Conservation (phyloP, 2,888 invertebrate genomes). For the Leptinotarsa juncta region DNA sequence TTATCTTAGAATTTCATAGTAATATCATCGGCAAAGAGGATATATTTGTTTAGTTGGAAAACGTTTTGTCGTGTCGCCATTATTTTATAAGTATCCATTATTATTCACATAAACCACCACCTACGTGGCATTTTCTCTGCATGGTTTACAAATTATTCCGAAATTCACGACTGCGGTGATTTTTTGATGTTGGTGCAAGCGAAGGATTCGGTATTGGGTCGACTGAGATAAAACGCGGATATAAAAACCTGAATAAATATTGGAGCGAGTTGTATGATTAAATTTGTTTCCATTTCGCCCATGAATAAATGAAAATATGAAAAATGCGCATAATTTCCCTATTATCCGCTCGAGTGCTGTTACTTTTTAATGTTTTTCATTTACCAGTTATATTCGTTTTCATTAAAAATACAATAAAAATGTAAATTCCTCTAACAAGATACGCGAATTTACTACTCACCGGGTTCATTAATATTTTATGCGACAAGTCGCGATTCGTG, state of each 20-base stretch:
- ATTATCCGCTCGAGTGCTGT: constrained; percentile 48
- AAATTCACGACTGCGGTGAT: not conserved
- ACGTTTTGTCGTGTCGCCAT: too few relatives aligned
- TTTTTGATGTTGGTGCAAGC: not conserved
- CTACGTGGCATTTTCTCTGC: too few relatives aligned
- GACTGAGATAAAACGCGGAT: constrained; percentile 26
- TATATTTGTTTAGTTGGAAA: too few relatives aligned
- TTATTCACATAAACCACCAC: too few relatives aligned
- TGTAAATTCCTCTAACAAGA: constrained; percentile 53
- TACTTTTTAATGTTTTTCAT: constrained; percentile 56
- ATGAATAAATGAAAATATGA: constrained; percentile 46
- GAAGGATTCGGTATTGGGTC: not conserved
- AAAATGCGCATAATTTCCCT: constrained; percentile 51
- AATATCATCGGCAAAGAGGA: too few relatives aligned
- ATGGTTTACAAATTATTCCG: not conserved
- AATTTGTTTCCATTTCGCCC: constrained; percentile 41
- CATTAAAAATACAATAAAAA: constrained; percentile 60
- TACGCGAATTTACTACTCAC: constrained; percentile 33
- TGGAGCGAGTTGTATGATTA: constrained; percentile 34
- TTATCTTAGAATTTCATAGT: too few relatives aligned
- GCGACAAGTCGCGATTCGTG: constrained; percentile 5
- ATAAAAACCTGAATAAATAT: constrained; percentile 38
- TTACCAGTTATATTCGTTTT: constrained; percentile 53
- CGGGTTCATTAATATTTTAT: constrained; percentile 26
- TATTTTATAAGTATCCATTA: too few relatives aligned